A percentile compares a stretch with the other conserved stretches of the same genome.
phyloP scores from a whole-genome alignment of 2,888 invertebrate species.

The Metopia argyrocephala region DNA sequence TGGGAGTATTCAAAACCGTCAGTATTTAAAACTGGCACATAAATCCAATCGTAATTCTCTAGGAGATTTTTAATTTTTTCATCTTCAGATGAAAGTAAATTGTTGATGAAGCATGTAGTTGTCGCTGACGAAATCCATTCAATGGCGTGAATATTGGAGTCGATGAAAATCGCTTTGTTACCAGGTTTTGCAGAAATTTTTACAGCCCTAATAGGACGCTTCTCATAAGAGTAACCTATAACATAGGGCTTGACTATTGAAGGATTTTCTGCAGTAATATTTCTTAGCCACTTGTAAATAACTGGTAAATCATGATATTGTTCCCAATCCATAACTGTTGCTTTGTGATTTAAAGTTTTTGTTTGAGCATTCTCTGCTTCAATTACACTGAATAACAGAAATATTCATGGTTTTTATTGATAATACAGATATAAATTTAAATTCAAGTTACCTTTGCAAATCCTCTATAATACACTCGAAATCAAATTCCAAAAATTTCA shows the following conservation, averaged over 20 bases:
- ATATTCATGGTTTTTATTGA: too few species aligned
- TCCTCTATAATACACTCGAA: conserved; percentile 66
- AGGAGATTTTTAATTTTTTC: conserved; percentile 61
- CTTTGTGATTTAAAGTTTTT: neutral
- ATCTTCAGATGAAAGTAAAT: conserved; percentile 67
- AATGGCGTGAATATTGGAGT: too few species aligned
- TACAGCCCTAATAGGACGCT: conserved; percentile 68
- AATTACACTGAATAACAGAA: too few species aligned
- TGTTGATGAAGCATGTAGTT: too few species aligned
- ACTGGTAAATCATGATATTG: too few species aligned
- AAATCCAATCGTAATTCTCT: conserved; percentile 70
- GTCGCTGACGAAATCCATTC: too few species aligned
- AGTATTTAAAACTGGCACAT: conserved; percentile 71
- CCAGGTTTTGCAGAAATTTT: too few species aligned
- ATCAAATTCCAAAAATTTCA: conserved; percentile 65
- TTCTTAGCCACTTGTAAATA: conserved; percentile 70
- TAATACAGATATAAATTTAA: too few species aligned
- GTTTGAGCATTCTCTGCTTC: too few species aligned
- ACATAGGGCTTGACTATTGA: conserved; percentile 22
- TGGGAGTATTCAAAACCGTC: conserved; percentile 73
- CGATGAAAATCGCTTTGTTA: conserved; percentile 71
- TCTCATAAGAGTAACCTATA: conserved; percentile 71
- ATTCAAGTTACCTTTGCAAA: conserved; percentile 69
- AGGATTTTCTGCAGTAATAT: conserved; percentile 20
- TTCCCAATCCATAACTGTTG: conserved; percentile 69